Evolutionary conservation across 2,888 invertebrate genomes (phyloP).

Genomic region (Platynereis dumerilii): DNA sequence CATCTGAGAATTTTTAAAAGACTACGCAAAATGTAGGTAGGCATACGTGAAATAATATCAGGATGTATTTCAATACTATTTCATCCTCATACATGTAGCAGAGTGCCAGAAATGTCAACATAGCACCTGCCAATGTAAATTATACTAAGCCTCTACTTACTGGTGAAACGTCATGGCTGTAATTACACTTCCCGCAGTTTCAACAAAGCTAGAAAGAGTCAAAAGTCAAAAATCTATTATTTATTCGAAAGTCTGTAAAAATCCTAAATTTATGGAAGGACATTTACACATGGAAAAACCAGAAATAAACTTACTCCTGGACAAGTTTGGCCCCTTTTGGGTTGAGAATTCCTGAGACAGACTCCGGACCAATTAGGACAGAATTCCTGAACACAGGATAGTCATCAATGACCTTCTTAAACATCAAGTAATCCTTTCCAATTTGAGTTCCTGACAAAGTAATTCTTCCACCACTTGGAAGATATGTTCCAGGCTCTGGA

Average conservation of each 20-base stretch:
- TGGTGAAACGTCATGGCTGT: slow-evolving; percentile 32
- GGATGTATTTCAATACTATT: too few relatives aligned
- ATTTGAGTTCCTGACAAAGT: slow-evolving; percentile 32
- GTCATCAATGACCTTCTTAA: slow-evolving; percentile 23
- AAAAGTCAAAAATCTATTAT: too few relatives aligned
- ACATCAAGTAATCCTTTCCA: slow-evolving; percentile 31
- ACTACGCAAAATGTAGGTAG: too few relatives aligned
- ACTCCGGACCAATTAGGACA: slow-evolving; percentile 37
- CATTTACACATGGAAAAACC: too few relatives aligned
- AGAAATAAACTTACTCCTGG: slow-evolving; percentile 13
- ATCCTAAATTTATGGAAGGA: too few relatives aligned
- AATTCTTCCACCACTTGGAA: neutral
- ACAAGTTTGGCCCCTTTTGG: neutral
- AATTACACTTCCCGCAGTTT: slow-evolving; percentile 24
- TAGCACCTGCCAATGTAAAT: too few relatives aligned
- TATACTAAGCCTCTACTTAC: too few relatives aligned
- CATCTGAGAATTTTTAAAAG: too few relatives aligned
- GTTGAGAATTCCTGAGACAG: slow-evolving; percentile 9
- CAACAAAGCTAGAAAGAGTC: slow-evolving; percentile 22
- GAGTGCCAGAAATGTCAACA: too few relatives aligned
- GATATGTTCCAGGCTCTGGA: neutral
- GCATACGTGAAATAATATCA: too few relatives aligned
- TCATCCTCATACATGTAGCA: too few relatives aligned
- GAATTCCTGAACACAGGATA: slow-evolving; percentile 26
- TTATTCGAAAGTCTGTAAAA: too few relatives aligned